Evolutionary conservation across 1,140 invertebrate species (phyloP).

Genomic region (Samia ricini): DNA sequence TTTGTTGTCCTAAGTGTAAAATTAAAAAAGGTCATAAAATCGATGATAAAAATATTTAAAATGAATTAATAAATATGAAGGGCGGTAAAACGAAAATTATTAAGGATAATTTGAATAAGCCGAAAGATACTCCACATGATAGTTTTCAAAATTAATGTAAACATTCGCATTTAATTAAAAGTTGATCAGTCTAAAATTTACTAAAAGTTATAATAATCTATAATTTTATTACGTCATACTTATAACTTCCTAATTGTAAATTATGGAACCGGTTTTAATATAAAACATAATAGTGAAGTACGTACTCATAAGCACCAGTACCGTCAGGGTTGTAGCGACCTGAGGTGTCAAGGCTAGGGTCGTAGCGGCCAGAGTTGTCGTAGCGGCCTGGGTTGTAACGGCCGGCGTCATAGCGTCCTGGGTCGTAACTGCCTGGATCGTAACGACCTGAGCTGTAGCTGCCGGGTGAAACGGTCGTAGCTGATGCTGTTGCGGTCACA

Average conservation of each 20-base stretch:
- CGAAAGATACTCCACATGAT: too few relatives aligned
- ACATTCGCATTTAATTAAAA: too few relatives aligned
- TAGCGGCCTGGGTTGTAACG: slow-evolving; percentile 36
- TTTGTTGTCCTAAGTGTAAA: too few relatives aligned
- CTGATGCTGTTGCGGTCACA: slow-evolving; percentile 2
- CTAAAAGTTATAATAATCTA: too few relatives aligned
- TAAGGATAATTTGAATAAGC: too few relatives aligned
- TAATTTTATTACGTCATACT: not conserved
- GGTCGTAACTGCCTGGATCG: slow-evolving; percentile 39
- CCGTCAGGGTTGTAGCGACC: slow-evolving; percentile 58
- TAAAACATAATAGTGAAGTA: slow-evolving; percentile 1
- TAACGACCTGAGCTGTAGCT: slow-evolving; percentile 14
- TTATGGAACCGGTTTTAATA: not conserved
- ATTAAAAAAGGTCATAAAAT: too few relatives aligned
- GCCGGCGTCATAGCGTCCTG: slow-evolving; percentile 41
- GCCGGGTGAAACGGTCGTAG: not conserved
- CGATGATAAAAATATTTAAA: too few relatives aligned
- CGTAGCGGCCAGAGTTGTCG: slow-evolving; percentile 40
- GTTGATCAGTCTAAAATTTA: too few relatives aligned
- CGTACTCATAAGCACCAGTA: slow-evolving; percentile 58
- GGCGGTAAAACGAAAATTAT: too few relatives aligned
- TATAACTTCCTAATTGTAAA: not conserved
- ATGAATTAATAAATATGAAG: too few relatives aligned
- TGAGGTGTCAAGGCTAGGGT: slow-evolving; percentile 40
- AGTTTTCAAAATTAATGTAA: too few relatives aligned